A percentile compares a stretch with the other conserved stretches of the same genome.
phyloP scores from a whole-genome alignment of 2,113 vertebrate genomes.

The Pteronura brasiliensis region DNA sequence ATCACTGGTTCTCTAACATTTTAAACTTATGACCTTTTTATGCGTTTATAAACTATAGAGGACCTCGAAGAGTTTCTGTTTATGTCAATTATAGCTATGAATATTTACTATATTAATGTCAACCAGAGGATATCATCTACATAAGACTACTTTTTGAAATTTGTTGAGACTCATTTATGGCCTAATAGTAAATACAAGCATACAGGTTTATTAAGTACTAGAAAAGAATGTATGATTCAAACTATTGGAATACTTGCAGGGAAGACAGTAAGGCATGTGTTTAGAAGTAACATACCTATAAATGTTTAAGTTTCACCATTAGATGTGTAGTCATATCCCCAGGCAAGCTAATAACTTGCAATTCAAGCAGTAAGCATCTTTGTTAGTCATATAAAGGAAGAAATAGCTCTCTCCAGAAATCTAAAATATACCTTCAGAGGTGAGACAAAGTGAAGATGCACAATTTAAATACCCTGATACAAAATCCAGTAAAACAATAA shows the following conservation, averaged over 20 bases:
- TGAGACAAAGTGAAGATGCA: constrained; percentile 50
- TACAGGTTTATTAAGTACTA: neutral
- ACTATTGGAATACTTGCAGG: neutral
- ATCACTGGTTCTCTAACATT: neutral
- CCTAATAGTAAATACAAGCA: neutral
- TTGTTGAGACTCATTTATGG: neutral
- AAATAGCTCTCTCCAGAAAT: constrained; percentile 41
- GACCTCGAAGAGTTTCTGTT: neutral
- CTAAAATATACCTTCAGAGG: constrained; percentile 20
- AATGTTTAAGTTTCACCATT: neutral
- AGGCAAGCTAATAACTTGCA: rapidly evolving
- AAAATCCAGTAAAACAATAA: constrained; percentile 63
- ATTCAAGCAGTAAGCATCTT: constrained; percentile 48
- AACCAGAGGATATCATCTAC: neutral
- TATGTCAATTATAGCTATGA: neutral
- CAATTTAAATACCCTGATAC: constrained; percentile 33
- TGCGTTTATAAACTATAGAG: neutral
- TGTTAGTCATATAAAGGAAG: constrained; percentile 41
- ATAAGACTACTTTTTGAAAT: neutral
- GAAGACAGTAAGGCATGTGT: neutral
- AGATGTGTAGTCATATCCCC: neutral
- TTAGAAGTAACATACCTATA: neutral
- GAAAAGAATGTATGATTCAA: neutral
- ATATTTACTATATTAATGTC: neutral
- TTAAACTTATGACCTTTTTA: neutral